A percentile compares a stretch with the other conserved stretches of the same genome.
These are phyloP conservation scores for Oryctes rhinoceros DNA, from an alignment of 1,140 invertebrate species.

Conservation along the genomic window DNA sequence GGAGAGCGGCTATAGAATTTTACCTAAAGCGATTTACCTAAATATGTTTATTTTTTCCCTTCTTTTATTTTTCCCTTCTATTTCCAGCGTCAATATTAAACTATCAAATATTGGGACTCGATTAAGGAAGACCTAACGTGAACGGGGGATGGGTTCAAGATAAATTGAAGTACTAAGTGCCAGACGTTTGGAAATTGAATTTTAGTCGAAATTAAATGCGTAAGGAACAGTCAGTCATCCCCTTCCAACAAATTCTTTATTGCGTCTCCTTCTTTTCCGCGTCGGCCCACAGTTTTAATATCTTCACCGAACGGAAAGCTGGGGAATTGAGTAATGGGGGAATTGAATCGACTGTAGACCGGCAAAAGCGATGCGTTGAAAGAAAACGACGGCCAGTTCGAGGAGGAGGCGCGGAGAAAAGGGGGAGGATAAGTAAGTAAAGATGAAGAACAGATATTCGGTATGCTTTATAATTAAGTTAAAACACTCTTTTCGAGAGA, in stretches of 20 bases:
- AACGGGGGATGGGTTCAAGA: not conserved
- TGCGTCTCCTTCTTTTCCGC: not conserved
- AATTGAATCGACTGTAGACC: not conserved
- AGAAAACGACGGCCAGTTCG: too few species aligned
- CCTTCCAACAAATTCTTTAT: not conserved
- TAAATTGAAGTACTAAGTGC: slow-evolving; percentile 2
- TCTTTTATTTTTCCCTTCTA: not conserved
- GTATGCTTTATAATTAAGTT: not conserved
- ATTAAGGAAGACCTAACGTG: not conserved
- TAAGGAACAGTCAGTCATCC: too few species aligned
- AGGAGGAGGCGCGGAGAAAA: not conserved
- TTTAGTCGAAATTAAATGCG: not conserved
- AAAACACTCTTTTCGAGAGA: not conserved
- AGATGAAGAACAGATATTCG: not conserved
- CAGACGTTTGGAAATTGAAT: not conserved
- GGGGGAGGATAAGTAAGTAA: not conserved
- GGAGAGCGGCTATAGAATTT: too few species aligned
- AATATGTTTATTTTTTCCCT: not conserved
- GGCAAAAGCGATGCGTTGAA: too few species aligned
- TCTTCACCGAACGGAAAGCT: not conserved
- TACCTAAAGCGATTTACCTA: too few species aligned
- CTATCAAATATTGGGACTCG: slow-evolving; percentile 18
- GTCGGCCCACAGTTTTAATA: not conserved
- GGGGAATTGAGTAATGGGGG: not conserved
- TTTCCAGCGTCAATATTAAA: slow-evolving; percentile 14